phyloP scores from a whole-genome alignment of 2,797 vertebrate genomes.

The Sebastes trivittatus region DNA sequence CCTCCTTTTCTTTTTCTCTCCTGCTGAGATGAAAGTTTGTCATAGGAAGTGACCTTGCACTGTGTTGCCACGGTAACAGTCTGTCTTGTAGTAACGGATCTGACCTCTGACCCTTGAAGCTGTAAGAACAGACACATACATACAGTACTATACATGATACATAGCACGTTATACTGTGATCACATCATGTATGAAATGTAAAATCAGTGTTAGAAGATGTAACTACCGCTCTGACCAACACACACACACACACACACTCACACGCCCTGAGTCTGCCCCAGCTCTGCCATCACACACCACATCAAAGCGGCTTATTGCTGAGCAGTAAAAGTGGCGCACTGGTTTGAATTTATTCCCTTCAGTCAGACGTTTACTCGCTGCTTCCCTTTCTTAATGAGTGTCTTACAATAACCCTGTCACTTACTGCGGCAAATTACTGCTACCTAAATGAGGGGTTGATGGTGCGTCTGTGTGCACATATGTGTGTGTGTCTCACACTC shows the following conservation, averaged over 20 bases:
- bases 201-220: background rate
- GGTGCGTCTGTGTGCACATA: background rate
- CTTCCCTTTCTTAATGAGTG: constrained; percentile 78
- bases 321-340: constrained; percentile 77
- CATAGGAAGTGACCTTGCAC: constrained; percentile 57
- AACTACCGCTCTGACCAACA: background rate
- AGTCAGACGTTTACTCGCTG: constrained; percentile 71
- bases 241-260: constrained; percentile 26
- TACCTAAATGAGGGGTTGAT: constrained; percentile 64
- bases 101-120: constrained; percentile 47
- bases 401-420: constrained; percentile 80
- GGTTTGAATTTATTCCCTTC: constrained; percentile 80
- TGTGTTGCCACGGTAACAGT: constrained; percentile 22
- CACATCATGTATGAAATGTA: constrained; percentile 10
- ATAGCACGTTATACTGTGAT: background rate
- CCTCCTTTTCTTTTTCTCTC: constrained; percentile 9
- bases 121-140: background rate
- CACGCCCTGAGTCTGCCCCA: constrained; percentile 34
- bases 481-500: constrained; percentile 29
- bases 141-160: background rate
- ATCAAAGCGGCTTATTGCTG: constrained; percentile 72
- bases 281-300: constrained; percentile 61
- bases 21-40: constrained; percentile 69
- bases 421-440: constrained; percentile 73
- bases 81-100: constrained; percentile 32